A percentile compares a stretch with the other conserved stretches of the same genome.
These are phyloP conservation scores for Tinamus major DNA, from an alignment of 2,797 vertebrate species.

Conservation along the genomic window DNA sequence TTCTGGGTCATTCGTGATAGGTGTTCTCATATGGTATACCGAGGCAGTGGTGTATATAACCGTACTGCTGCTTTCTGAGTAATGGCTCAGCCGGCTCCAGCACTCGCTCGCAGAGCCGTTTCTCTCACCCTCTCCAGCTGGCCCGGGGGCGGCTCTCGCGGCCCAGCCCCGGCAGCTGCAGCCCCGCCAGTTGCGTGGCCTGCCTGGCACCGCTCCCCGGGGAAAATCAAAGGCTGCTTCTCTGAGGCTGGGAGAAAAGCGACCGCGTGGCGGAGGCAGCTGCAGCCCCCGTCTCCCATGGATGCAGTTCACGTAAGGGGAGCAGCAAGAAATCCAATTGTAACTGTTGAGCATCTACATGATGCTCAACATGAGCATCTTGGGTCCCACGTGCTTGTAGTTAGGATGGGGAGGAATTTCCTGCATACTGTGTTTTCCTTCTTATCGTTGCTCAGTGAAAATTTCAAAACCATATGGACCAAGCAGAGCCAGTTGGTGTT, in stretches of 20 bases:
- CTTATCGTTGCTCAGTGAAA: neutral
- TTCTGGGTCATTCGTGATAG: neutral
- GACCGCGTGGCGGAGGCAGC: neutral
- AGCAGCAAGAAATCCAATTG: accelerated
- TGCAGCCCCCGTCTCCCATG: accelerated
- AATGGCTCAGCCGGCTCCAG: neutral
- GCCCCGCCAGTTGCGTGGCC: neutral
- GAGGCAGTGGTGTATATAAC: accelerated
- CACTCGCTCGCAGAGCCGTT: neutral
- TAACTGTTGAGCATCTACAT: neutral
- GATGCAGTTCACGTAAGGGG: accelerated
- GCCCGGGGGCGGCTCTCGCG: neutral
- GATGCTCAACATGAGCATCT: neutral
- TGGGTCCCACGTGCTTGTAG: neutral
- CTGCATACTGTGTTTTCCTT: neutral
- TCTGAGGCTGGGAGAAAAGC: neutral
- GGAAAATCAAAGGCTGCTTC: neutral
- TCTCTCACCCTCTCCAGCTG: neutral
- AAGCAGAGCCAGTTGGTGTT: neutral
- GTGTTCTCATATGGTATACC: neutral
- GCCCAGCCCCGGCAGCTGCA: neutral
- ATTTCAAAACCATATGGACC: neutral
- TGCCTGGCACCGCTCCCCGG: neutral
- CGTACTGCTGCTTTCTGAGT: accelerated
- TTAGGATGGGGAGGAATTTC: neutral